Base-by-base conservation (phyloP, 2,888 invertebrate genomes). In the Thecophora atra region DNA sequence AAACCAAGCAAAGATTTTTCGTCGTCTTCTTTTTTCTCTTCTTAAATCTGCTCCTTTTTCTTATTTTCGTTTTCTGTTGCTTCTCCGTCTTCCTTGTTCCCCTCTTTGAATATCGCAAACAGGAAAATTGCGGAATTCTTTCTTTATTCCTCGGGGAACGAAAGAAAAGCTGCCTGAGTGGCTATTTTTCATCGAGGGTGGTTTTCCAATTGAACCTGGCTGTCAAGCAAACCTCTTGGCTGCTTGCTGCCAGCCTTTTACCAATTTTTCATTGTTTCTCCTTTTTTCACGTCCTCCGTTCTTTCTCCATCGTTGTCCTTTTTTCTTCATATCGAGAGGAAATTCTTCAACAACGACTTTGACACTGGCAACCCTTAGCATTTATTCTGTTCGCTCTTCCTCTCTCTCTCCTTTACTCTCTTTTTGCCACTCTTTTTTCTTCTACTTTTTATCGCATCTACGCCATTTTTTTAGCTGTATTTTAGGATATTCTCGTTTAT, bases 271-370 rank as follows among this genome's bases (percentile, higher is more conserved):
- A 44, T 24, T 21, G 47, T 11, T 64, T 64, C 24, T 42, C 8
- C 15, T 60, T 21, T 15, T 42, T 11, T 42, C 21, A 19, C 63
- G 11, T 24, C 63, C 7, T n/a, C 47, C 1, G 5, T 47, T 47
- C 21, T 21, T 54, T 42, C 28, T 63, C 30, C 21, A 26, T 60
- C 28, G 4, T 28, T 60, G 24, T 24, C 15, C 17, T 60, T 60
- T 7, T 15, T 26, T 60, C 60, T 60, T 11, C 4, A n/a, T 5
- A 15, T n/a, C 17, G 37, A 44, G 60, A 62, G 69, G 47, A 69
- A 60, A 37, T 69, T 69, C 60, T 47, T 60, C 62, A 67, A 51
- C 69, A 69, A 62, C 60, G 69, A 69, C 69, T 69, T 69, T 69
- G 69, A 69, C 69, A 69, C 60, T 62, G 60, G 54, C 19, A 51